Conservation (phyloP, 2,888 invertebrate genomes). For the Coelinius sp. region DNA sequence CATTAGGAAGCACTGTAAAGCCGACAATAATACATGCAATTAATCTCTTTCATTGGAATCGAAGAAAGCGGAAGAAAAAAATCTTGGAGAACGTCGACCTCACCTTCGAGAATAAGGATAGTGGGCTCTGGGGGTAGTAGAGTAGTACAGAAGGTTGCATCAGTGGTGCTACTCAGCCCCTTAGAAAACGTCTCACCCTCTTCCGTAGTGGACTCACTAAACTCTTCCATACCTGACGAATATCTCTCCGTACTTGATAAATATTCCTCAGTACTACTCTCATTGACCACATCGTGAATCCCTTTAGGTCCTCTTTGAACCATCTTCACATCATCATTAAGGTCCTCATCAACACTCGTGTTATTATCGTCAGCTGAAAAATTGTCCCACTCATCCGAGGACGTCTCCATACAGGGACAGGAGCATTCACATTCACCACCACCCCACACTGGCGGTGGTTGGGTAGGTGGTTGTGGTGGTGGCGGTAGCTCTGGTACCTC, state of each 20-base stretch:
- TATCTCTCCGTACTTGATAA: slow-evolving; percentile 40
- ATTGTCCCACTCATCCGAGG: slow-evolving; percentile 63
- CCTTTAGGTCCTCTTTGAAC: slow-evolving; percentile 18
- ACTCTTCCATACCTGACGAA: slow-evolving; percentile 34
- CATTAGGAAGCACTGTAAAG: not conserved
- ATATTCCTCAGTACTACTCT: slow-evolving; percentile 42
- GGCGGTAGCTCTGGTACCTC: slow-evolving; percentile 64
- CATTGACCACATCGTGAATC: not conserved
- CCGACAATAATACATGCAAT: not conserved
- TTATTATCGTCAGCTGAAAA: slow-evolving; percentile 50
- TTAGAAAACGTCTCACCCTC: slow-evolving; percentile 15
- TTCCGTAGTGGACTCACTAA: slow-evolving; percentile 29
- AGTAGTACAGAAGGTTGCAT: slow-evolving; percentile 61
- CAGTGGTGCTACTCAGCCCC: slow-evolving; percentile 41
- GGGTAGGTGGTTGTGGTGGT: slow-evolving; percentile 58
- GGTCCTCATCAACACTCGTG: slow-evolving; percentile 35
- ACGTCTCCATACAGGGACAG: slow-evolving; percentile 77
- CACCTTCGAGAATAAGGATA: slow-evolving; percentile 91
- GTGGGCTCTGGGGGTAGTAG: slow-evolving; percentile 78
- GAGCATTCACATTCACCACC: slow-evolving; percentile 83
- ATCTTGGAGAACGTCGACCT: slow-evolving; percentile 57
- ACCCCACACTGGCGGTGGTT: slow-evolving; percentile 71
- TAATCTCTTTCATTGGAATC: not conserved
- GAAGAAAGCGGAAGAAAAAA: not conserved
- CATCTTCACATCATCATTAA: slow-evolving; percentile 35